These are phyloP conservation scores for Probaryconus sp. DNA, from an alignment of 1,140 invertebrate genomes.

Conservation along the genomic window DNA sequence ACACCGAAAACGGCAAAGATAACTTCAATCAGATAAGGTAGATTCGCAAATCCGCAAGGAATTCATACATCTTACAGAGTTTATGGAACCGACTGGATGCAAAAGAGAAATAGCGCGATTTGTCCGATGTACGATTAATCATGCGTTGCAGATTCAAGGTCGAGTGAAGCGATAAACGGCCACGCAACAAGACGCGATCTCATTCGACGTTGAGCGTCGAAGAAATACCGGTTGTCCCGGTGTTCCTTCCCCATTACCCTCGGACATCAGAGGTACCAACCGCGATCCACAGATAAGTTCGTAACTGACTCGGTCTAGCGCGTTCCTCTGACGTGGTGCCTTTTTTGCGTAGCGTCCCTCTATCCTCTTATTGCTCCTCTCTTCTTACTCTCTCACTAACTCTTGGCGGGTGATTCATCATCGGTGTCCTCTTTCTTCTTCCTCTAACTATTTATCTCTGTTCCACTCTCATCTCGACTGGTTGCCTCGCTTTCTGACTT, in stretches of 20 bases:
- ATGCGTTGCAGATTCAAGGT: slow-evolving; percentile 59
- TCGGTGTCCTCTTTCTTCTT: slow-evolving; percentile 71
- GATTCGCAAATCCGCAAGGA: slow-evolving; percentile 32
- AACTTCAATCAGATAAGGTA: slow-evolving; percentile 33
- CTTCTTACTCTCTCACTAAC: slow-evolving; percentile 62
- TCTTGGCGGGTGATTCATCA: slow-evolving; percentile 75
- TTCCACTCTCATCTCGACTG: slow-evolving; percentile 46
- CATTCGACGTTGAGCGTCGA: slow-evolving; percentile 62
- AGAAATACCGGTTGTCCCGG: slow-evolving; percentile 62
- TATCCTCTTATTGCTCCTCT: slow-evolving; percentile 68
- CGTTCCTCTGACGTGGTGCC: slow-evolving; percentile 68
- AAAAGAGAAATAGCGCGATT: slow-evolving; percentile 57
- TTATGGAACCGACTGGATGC: slow-evolving; percentile 45
- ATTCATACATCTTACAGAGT: slow-evolving; percentile 38
- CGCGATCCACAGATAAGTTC: slow-evolving; percentile 75
- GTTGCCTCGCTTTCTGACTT: slow-evolving; percentile 51
- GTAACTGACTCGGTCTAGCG: slow-evolving; percentile 77
- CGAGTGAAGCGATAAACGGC: slow-evolving; percentile 56
- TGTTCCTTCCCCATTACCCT: slow-evolving; percentile 62
- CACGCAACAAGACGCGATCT: slow-evolving; percentile 61
- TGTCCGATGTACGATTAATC: slow-evolving; percentile 58
- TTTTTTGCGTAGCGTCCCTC: slow-evolving; percentile 70
- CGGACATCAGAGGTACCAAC: slow-evolving; percentile 60
- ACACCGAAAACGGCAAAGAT: slow-evolving; percentile 22
- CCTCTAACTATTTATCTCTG: slow-evolving; percentile 59